These are phyloP conservation scores for Gambelia wislizenii DNA, from an alignment of 2,797 vertebrate species.

Conservation along the genomic window DNA sequence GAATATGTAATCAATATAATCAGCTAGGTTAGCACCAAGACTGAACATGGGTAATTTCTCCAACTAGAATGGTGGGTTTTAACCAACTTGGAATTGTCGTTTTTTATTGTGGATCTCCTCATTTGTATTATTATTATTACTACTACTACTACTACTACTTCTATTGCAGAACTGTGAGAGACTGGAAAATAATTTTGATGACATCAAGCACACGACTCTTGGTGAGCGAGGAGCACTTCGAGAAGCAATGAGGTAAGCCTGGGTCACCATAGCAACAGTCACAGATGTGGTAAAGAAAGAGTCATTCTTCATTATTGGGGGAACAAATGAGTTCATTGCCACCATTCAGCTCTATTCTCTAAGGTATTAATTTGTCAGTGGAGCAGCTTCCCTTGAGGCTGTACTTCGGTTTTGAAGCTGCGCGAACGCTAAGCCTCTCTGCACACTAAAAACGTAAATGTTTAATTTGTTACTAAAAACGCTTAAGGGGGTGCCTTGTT, in stretches of 20 bases:
- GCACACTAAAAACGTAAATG: constrained; percentile 88
- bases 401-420: constrained; percentile 86
- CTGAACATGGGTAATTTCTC: constrained; percentile 52
- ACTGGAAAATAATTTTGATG: constrained; percentile 94
- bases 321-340: constrained; percentile 93
- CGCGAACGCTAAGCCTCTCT: constrained; percentile 86
- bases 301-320: constrained; percentile 94
- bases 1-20: constrained; percentile 66
- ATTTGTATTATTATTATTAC: constrained; percentile 56
- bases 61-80: constrained; percentile 29
- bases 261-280: constrained; percentile 92
- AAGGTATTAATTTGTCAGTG: constrained; percentile 91
- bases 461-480: constrained; percentile 88
- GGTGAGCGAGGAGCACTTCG: constrained; percentile 89
- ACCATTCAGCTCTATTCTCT: constrained; percentile 87
- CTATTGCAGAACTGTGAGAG: constrained; percentile 84
- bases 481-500: constrained; percentile 83
- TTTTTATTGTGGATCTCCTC: background rate
- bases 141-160: constrained; percentile 65
- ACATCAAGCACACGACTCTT: constrained; percentile 93
- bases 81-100: constrained; percentile 16
- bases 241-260: constrained; percentile 92
- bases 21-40: constrained; percentile 60
- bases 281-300: constrained; percentile 90
- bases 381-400: constrained; percentile 86